Base-by-base conservation (phyloP, 2,797 vertebrate genomes). In the Danio jaintianensis region DNA sequence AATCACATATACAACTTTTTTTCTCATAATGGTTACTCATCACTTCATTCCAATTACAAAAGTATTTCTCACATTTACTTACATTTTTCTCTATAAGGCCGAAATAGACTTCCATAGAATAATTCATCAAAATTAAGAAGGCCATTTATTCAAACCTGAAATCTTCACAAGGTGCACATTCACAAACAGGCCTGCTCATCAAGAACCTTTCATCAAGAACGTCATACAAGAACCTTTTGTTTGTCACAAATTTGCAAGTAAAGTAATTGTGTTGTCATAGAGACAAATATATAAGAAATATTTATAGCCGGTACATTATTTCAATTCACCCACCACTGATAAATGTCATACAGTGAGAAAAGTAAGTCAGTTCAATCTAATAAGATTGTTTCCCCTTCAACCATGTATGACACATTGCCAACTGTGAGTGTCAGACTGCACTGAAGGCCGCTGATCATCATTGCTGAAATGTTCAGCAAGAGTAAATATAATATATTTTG, bases 191-290 rank as follows among this genome's bases (percentile, higher is more conserved):
- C 38, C 8, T 2, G 52, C n/a, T 58, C 53, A n/a, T 50, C 13
- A n/a, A n/a, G n/a, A n/a, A n/a, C n/a, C n/a, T n/a, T n/a, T n/a
- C n/a, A n/a, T n/a, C n/a, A n/a, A n/a, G n/a, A n/a, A n/a, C n/a
- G 42, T 47, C 20, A 43, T 42, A 61, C 22, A 74, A 20, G 48
- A 6, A 38, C 22, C 29, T 48, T 29, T 55, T 43, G 74, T 45
- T 66, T 66, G 38, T 42, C 15, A 66, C 38, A 66, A 56, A 43
- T 56, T 43, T 43, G 58, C 58, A 20, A 50, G 8, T 12, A 29
- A 75, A 16, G 15, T 64, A 16, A 74, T 38, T 43, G 18, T 29
- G 73, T 42, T 55, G 38, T 36, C 61, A 76, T n/a, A 43, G 48
- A 55, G 38, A 76, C 48, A 55, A 45, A 62, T 40, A 13, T 50